phyloP scores from a whole-genome alignment of 2,888 invertebrate genomes.

The Alloscopus bannaensis region DNA sequence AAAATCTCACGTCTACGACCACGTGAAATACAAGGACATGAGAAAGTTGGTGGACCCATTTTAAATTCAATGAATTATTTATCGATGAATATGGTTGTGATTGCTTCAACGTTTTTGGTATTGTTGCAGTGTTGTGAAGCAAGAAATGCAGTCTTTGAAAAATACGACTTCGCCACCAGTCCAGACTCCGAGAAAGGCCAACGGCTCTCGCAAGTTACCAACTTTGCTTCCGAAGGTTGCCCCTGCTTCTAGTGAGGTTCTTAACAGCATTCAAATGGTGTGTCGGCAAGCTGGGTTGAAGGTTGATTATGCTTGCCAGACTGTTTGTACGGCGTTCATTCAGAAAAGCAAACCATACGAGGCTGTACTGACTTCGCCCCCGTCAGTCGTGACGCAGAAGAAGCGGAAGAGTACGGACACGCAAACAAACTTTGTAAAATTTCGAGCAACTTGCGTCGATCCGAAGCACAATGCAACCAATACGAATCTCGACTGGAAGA shows the following conservation, averaged over 20 bases:
- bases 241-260: slow-evolving; percentile 18
- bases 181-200: slow-evolving; percentile 7
- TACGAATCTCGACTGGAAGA: slow-evolving; percentile 55
- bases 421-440: slow-evolving; percentile 57
- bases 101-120: not conserved
- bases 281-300: slow-evolving; percentile 48
- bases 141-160: slow-evolving; percentile 41
- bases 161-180: not conserved
- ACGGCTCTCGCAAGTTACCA: slow-evolving; percentile 29
- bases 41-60: slow-evolving; percentile 54
- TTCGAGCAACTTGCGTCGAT: slow-evolving; percentile 52
- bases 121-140: slow-evolving; percentile 42
- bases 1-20: slow-evolving; percentile 65
- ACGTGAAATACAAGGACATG: slow-evolving; percentile 64
- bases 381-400: slow-evolving; percentile 48
- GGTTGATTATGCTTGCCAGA: slow-evolving; percentile 57
- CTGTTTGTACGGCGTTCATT: slow-evolving; percentile 49
- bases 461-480: slow-evolving; percentile 59
- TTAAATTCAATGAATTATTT: not conserved
- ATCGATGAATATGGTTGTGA: too few relatives aligned
- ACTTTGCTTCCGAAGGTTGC: slow-evolving; percentile 36
- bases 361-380: not conserved
- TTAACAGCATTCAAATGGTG: slow-evolving; percentile 36
- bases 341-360: slow-evolving; percentile 34
- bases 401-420: slow-evolving; percentile 60